Evolutionary conservation across 2,113 vertebrate species (phyloP), one percentile per base, ranked within the genome.

Genomic region (Cyanistes caeruleus): DNA sequence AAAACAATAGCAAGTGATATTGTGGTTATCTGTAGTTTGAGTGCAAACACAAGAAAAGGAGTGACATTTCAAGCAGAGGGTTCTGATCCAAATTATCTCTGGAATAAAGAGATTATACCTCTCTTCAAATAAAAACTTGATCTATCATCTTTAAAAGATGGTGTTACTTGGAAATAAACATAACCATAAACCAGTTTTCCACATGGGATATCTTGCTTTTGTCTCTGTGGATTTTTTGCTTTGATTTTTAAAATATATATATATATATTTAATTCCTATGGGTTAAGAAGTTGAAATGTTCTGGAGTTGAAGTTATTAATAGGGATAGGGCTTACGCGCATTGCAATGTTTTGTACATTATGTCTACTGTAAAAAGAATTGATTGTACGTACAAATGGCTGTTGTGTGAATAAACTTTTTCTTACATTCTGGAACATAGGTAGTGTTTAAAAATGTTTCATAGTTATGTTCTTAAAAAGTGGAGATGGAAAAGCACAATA

Each of bases 391-490:
- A 97, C 92, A 92, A 97, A 95, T 96, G 97, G 94, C 80, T 97
- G 81, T 97, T 97, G 86, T 93, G 95, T 97, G 92, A 97, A 98
- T 98, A 98, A 98, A 97, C 90, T 96, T 95, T 97, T 97, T 98
- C 89, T 97, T 97, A 97, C 76, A 5, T 97, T 97, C 86, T 97
- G 95, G 64, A 97, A 95, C 74, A 63, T 79, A 91, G 95, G 44
- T 95, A 91, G 91, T 95, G 72, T 95, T 72, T 69, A 94, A 51
- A 97, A 94, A 70, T 97, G 72, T 93, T 88, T 97, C 56, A 89
- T 85, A 96, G 60, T 19, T 75, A 53, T 17, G 17, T 49, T 64
- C 44, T 87, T 58, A 55, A 81, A 67, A 83, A 27, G 22, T 69
- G 12, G 64, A 88, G 65, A 30, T 67, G n/a, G 56, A 76, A 58